A percentile compares a stretch with the other conserved stretches of the same genome.
Conservation (phyloP, 2,113 vertebrate species). For the Callipepla squamata region DNA sequence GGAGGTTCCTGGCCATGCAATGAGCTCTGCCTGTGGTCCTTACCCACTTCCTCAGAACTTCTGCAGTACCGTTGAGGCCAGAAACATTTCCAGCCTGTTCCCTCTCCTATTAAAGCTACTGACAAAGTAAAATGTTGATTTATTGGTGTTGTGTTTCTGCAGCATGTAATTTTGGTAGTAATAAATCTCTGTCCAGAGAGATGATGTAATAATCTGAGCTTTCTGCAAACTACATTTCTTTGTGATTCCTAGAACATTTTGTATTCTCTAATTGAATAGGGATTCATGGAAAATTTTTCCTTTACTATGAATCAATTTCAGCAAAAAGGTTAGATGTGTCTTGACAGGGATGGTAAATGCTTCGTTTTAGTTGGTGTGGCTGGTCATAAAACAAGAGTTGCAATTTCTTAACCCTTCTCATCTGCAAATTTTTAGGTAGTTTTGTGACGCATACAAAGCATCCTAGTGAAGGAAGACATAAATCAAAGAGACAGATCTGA, state of each 20-base stretch:
- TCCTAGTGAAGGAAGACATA: background rate
- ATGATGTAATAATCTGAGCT: constrained; percentile 39
- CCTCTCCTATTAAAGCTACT: background rate
- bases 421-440: background rate
- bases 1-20: background rate
- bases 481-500: background rate
- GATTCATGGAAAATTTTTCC: background rate
- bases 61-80: background rate
- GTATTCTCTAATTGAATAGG: background rate
- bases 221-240: constrained; percentile 33
- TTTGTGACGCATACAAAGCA: background rate
- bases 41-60: background rate
- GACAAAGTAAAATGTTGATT: background rate
- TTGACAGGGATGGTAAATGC: background rate
- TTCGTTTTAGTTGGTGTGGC: background rate
- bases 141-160: background rate
- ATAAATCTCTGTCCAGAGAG: constrained; percentile 19
- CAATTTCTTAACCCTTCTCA: constrained; percentile 1
- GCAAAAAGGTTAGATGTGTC: background rate
- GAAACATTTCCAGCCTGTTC: background rate
- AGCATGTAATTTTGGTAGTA: background rate
- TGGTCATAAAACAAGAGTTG: background rate
- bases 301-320: background rate
- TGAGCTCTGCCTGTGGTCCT: fast-evolving
- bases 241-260: constrained; percentile 31